Evolutionary conservation across 2,797 vertebrate species (phyloP), one percentile per base, ranked within the genome.

Genomic region (Eutrigla gurnardus): DNA sequence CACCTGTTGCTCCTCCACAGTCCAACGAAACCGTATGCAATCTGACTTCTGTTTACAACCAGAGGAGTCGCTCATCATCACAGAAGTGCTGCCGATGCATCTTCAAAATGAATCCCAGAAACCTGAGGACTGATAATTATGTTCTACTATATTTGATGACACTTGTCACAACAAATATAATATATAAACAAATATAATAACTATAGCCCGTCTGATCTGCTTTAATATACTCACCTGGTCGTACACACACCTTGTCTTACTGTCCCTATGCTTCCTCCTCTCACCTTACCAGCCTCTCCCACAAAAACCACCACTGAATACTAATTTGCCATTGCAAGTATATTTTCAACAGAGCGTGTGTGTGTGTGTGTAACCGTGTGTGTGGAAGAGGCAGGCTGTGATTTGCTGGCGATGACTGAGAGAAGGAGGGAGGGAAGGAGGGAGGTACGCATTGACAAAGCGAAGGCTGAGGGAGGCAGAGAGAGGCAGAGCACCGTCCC

Each of bases 361-460:
- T 74, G 35, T 64, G 65, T 35, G 40, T 77, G 63, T 61, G 18
- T 36, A 8, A 62, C 50, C 62, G 66, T 25, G 37, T 58, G 50
- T 53, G 15, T 62, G 58, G 6, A 83, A 33, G 84, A 88, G 82
- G 60, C 82, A 83, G 84, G 43, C 74, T 89, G 86, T 90, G 93
- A 95, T 95, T 95, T 87, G 94, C 93, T 93, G 90, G 85, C 45
- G 86, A 88, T 87, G 91, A 93, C 91, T 84, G 87, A 90, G 77
- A 79, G 78, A 32, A 70, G 65, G 78, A 81, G 64, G 36, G 73
- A 74, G 80, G 62, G 62, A 75, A 57, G 62, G 58, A 73, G 50
- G 55, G 66, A 75, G 83, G 75, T 82, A 70, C 85, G 86, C 88
- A 91, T 85, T 84, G 86, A 89, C 76, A 68, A 82, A 78, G 85